Evolutionary conservation across 2,113 vertebrate genomes (phyloP).

Genomic region (Otis tarda): DNA sequence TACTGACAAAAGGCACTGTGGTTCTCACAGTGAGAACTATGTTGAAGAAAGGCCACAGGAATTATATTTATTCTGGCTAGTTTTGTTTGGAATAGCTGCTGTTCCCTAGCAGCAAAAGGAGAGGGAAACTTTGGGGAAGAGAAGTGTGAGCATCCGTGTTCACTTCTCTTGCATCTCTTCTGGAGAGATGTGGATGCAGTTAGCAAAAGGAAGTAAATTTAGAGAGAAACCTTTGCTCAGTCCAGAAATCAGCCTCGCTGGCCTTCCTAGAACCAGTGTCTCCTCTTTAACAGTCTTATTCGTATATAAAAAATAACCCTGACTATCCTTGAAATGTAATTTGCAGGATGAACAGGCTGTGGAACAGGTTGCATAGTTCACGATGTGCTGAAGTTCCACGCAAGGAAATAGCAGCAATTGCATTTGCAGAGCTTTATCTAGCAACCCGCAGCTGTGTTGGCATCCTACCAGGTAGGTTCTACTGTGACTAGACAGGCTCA

Average conservation of each 20-base stretch:
- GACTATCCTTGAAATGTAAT: not conserved
- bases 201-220: not conserved
- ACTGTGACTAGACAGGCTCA: constrained; percentile 69
- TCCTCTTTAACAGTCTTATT: not conserved
- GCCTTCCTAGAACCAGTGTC: not conserved
- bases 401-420: not conserved
- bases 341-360: not conserved
- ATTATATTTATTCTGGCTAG: not conserved
- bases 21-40: not conserved
- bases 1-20: not conserved
- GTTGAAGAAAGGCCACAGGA: not conserved
- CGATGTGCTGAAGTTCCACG: not conserved
- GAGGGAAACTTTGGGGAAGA: not conserved
- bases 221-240: not conserved
- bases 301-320: not conserved
- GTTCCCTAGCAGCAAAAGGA: not conserved
- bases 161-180: not conserved
- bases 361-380: not conserved
- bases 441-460: not conserved
- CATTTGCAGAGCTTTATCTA: not conserved
- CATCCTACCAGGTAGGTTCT: not conserved
- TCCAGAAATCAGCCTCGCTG: not conserved
- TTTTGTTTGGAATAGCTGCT: not conserved
- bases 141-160: not conserved
- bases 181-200: not conserved